Percentiles rank a stretch among this genome's conserved stretches.
These are phyloP conservation scores for Danio choprae DNA, from an alignment of 2,797 vertebrate species.

Conservation along the genomic window DNA sequence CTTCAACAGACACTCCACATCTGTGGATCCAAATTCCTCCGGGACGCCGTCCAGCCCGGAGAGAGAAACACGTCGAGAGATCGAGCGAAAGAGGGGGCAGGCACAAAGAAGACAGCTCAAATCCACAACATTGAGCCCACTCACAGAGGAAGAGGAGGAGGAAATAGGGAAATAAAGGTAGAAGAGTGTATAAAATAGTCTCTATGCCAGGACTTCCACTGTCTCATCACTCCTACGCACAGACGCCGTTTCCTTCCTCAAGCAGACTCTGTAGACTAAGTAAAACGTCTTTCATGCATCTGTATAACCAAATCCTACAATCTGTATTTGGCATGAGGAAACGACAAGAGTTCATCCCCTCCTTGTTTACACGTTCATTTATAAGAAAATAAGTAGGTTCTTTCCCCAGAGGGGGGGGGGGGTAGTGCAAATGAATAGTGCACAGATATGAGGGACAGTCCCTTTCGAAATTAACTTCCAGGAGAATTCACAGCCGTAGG, in stretches of 20 bases:
- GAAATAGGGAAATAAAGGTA: slow-evolving; percentile 28
- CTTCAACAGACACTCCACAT: slow-evolving; percentile 46
- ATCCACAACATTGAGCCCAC: slow-evolving; percentile 32
- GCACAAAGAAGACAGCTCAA: slow-evolving; percentile 35
- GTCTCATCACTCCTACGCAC: slow-evolving; percentile 46
- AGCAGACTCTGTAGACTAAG: slow-evolving; percentile 34
- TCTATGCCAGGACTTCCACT: slow-evolving; percentile 33
- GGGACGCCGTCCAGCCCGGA: slow-evolving; percentile 39
- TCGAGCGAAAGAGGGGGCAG: slow-evolving; percentile 20
- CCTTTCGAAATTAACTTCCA: slow-evolving; percentile 43
- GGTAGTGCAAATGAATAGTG: slow-evolving; percentile 41
- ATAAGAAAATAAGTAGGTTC: slow-evolving; percentile 60
- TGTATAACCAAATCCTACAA: slow-evolving; percentile 16
- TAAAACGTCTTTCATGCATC: slow-evolving; percentile 39
- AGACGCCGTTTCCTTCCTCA: slow-evolving; percentile 28
- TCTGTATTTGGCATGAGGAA: slow-evolving; percentile 55
- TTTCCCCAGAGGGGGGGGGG: slow-evolving; percentile 56
- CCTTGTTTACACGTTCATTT: slow-evolving; percentile 50
- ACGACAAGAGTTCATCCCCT: slow-evolving; percentile 37
- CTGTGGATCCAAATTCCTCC: slow-evolving; percentile 46
- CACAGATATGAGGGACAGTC: slow-evolving; percentile 32
- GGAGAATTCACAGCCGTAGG: slow-evolving; percentile 47
- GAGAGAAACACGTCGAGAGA: slow-evolving; percentile 23
- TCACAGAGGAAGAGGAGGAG: slow-evolving; percentile 29
- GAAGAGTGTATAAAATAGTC: slow-evolving; percentile 21